Conservation (phyloP, 2,888 invertebrate species). For the Bimastos eiseni region DNA sequence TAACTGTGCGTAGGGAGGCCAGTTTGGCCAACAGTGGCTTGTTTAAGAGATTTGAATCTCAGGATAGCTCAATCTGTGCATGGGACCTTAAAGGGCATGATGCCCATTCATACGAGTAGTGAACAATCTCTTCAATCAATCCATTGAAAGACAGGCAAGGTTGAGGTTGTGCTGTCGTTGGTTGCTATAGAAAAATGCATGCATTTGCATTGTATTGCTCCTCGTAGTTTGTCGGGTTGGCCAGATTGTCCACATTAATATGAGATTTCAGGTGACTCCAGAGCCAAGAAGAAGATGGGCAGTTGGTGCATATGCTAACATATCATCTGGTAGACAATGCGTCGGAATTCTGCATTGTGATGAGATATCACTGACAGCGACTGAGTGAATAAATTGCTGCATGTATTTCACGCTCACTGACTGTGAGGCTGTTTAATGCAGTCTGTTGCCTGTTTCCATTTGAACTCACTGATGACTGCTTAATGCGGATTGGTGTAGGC, state of each 20-base stretch:
- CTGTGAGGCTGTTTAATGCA: background rate
- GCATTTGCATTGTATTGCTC: no score
- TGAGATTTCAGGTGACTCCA: background rate
- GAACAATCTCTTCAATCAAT: no score
- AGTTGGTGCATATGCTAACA: background rate
- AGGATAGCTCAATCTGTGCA: no score
- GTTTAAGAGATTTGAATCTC: no score
- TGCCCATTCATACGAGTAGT: no score
- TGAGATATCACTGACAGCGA: background rate
- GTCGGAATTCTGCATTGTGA: background rate
- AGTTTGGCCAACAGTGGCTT: no score
- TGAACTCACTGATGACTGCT: background rate
- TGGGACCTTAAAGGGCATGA: no score
- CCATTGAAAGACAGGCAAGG: no score
- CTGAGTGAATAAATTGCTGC: background rate
- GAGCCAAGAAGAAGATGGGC: background rate
- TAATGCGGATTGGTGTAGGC: background rate
- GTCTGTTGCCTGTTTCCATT: background rate
- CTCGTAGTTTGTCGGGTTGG: background rate
- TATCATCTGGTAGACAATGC: background rate
- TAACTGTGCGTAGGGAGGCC: no score
- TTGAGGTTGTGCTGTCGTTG: no score
- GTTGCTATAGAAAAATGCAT: no score
- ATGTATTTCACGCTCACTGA: background rate
- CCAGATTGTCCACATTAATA: background rate